Evolutionary conservation across 2,113 vertebrate genomes (phyloP).

Genomic region (Anser brachyrhynchus): DNA sequence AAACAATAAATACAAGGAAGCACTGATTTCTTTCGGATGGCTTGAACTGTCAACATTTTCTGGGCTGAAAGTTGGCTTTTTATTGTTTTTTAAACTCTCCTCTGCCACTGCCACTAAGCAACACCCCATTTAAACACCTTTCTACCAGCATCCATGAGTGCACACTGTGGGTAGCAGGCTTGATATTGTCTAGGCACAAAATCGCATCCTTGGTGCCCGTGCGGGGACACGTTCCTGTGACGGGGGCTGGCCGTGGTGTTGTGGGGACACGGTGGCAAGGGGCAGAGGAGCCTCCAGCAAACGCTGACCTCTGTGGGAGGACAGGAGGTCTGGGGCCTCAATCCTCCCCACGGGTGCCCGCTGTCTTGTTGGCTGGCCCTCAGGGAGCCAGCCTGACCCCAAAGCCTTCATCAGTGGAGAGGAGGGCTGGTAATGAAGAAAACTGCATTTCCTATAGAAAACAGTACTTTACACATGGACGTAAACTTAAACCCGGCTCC

Average conservation of each 20-base stretch:
- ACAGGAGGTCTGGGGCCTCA: background rate
- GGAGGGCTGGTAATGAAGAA: background rate
- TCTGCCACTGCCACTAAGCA: background rate
- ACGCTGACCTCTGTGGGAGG: background rate
- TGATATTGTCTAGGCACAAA: background rate
- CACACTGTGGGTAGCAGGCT: background rate
- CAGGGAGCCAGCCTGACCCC: background rate
- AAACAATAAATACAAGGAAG: slow-evolving; percentile 33
- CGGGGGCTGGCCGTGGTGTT: background rate
- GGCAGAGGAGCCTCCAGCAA: background rate
- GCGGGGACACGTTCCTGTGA: background rate
- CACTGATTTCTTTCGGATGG: background rate
- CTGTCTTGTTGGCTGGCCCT: fast-evolving
- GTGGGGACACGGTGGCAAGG: fast-evolving
- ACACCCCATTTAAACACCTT: background rate
- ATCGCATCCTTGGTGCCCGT: background rate
- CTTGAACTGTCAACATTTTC: background rate
- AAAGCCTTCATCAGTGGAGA: background rate
- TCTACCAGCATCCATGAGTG: background rate
- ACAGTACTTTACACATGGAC: background rate
- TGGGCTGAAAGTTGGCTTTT: background rate
- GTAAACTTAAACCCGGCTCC: background rate
- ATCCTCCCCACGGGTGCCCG: background rate
- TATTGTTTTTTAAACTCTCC: background rate
- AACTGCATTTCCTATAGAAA: background rate